These are phyloP conservation scores for Ischnura elegans DNA, from an alignment of 2,888 invertebrate genomes.

Conservation along the genomic window DNA sequence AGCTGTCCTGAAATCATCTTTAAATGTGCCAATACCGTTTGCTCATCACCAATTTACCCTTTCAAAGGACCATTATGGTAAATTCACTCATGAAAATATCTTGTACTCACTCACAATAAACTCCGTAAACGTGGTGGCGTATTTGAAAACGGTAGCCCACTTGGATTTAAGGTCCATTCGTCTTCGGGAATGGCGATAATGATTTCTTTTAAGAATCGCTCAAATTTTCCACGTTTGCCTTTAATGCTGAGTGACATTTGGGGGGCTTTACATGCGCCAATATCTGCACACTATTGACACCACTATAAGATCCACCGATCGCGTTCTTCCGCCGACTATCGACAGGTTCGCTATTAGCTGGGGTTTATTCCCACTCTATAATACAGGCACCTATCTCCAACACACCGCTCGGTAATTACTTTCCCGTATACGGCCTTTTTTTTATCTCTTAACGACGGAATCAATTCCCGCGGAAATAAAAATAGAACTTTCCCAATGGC, in stretches of 20 bases:
- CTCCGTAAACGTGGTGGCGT: no score
- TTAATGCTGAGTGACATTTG: neutral
- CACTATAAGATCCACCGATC: neutral
- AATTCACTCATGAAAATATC: no score
- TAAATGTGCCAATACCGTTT: no score
- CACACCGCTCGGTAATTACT: neutral
- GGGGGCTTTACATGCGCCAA: neutral
- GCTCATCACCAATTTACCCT: no score
- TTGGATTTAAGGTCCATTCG: no score
- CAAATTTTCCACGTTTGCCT: neutral
- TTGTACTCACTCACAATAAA: no score
- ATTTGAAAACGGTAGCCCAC: no score
- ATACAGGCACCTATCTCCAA: no score
- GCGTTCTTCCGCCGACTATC: neutral
- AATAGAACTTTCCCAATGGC: neutral
- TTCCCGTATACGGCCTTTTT: neutral
- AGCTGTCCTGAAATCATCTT: no score
- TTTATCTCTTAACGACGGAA: neutral
- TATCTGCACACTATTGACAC: neutral
- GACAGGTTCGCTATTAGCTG: neutral
- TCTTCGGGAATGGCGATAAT: neutral
- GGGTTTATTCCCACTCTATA: neutral
- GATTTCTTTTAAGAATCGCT: neutral
- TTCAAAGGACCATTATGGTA: no score
- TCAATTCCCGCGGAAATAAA: neutral